A percentile compares a stretch with the other conserved stretches of the same genome.
These are phyloP conservation scores for Sipha flava DNA, from an alignment of 1,140 invertebrate species.

Conservation along the genomic window DNA sequence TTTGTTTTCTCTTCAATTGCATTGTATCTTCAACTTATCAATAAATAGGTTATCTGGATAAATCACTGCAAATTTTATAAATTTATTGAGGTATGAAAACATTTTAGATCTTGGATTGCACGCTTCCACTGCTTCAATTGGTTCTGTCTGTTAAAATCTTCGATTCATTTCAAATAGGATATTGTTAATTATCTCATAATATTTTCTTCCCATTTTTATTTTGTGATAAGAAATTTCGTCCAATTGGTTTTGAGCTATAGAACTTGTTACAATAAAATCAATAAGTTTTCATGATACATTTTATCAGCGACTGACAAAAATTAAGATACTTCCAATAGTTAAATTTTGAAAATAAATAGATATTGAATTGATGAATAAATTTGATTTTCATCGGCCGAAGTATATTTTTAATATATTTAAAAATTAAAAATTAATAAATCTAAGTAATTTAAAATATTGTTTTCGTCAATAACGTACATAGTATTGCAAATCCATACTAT, in stretches of 20 bases:
- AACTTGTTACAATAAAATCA: background rate
- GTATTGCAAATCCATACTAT: no score
- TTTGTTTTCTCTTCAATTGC: background rate
- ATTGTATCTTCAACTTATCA: background rate
- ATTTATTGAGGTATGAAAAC: background rate
- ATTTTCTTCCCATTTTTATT: background rate
- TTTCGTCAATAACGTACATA: no score
- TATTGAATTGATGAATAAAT: no score
- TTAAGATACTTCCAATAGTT: no score
- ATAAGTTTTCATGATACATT: background rate
- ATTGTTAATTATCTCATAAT: background rate
- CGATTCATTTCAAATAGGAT: background rate
- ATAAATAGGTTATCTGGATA: background rate
- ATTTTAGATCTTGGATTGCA: background rate
- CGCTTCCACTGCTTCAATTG: background rate
- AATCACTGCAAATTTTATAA: background rate
- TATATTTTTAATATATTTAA: no score
- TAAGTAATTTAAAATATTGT: no score
- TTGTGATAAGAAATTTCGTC: background rate
- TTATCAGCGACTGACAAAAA: no score
- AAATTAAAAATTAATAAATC: no score
- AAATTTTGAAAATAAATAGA: no score
- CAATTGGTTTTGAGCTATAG: background rate
- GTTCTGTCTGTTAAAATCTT: background rate
- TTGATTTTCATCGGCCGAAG: no score